These are phyloP conservation scores for Blomia tropicalis DNA, from an alignment of 2,888 invertebrate species.

Conservation along the genomic window DNA sequence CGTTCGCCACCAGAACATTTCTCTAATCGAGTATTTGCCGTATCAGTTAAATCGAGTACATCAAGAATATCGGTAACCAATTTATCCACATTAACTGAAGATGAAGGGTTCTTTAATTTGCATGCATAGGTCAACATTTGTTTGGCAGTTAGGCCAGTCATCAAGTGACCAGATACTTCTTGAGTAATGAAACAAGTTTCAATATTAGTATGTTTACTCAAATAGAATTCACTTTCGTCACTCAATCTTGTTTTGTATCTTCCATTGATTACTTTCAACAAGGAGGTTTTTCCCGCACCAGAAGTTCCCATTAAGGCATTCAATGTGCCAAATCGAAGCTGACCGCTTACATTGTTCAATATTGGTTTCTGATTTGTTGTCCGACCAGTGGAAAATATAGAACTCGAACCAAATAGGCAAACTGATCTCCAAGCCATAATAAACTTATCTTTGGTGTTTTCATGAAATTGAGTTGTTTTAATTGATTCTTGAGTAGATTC, in stretches of 20 bases:
- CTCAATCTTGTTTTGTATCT: not conserved
- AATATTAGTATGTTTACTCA: not conserved
- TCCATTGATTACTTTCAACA: conserved; percentile 12
- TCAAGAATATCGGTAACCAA: not conserved
- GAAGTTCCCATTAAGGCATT: conserved; percentile 14
- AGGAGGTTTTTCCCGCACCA: conserved; percentile 6
- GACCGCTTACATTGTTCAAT: not conserved
- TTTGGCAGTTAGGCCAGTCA: conserved; percentile 15
- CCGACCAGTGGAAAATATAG: not conserved
- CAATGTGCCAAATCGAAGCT: conserved; percentile 6
- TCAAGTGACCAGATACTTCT: conserved; percentile 10
- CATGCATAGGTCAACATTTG: conserved; percentile 17
- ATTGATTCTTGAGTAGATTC: not conserved
- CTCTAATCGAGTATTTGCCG: not conserved
- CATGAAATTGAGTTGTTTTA: not conserved
- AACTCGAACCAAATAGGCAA: not conserved
- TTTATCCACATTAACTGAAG: conserved; percentile 6
- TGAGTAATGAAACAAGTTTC: conserved; percentile 13
- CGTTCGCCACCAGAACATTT: conserved; percentile 17
- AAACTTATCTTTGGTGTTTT: not conserved
- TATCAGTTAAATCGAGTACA: conserved; percentile 7
- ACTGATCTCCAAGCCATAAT: conserved; percentile 11
- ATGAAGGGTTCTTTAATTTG: not conserved
- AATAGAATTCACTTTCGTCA: conserved; percentile 9
- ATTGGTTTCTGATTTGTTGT: not conserved